Evolutionary conservation across 2,888 invertebrate species (phyloP).

Genomic region (Diadromus collaris): DNA sequence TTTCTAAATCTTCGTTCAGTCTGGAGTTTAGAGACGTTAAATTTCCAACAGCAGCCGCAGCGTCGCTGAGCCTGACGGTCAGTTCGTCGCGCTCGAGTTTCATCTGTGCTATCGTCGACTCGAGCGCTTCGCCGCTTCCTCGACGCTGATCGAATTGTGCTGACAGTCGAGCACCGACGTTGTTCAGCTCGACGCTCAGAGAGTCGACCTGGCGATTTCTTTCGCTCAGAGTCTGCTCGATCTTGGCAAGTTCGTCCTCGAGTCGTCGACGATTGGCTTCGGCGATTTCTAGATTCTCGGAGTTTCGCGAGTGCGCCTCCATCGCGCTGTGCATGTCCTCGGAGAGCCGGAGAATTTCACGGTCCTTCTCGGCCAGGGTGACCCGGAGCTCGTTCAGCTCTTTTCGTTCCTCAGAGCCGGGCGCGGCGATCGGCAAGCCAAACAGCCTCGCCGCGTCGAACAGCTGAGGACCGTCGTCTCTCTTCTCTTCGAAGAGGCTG

Average conservation of each 20-base stretch:
- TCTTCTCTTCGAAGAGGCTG: constrained; percentile 38
- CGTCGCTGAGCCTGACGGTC: constrained; percentile 33
- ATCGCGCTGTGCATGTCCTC: constrained; percentile 52
- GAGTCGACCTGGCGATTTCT: constrained; percentile 60
- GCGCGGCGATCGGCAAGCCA: constrained; percentile 53
- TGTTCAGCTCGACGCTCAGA: constrained; percentile 61
- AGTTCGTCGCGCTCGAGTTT: constrained; percentile 39
- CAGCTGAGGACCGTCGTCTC: constrained; percentile 64
- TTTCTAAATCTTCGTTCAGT: constrained; percentile 16
- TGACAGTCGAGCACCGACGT: constrained; percentile 50
- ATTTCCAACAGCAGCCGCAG: constrained; percentile 29
- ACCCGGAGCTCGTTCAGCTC: constrained; percentile 54
- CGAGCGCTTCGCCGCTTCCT: constrained; percentile 37
- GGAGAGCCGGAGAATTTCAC: constrained; percentile 48
- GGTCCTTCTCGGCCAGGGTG: constrained; percentile 47
- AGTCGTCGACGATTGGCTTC: constrained; percentile 46
- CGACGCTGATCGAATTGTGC: constrained; percentile 40
- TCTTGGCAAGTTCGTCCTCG: constrained; percentile 53
- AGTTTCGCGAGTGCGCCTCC: constrained; percentile 42
- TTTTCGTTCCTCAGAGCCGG: constrained; percentile 43
- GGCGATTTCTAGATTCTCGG: constrained; percentile 45
- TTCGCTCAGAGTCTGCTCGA: constrained; percentile 52
- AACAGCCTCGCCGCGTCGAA: constrained; percentile 75
- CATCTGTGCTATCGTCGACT: constrained; percentile 68
- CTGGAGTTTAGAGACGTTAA: constrained; percentile 13